phyloP scores from a whole-genome alignment of 2,888 invertebrate species.

The Melinopterus prodromus region DNA sequence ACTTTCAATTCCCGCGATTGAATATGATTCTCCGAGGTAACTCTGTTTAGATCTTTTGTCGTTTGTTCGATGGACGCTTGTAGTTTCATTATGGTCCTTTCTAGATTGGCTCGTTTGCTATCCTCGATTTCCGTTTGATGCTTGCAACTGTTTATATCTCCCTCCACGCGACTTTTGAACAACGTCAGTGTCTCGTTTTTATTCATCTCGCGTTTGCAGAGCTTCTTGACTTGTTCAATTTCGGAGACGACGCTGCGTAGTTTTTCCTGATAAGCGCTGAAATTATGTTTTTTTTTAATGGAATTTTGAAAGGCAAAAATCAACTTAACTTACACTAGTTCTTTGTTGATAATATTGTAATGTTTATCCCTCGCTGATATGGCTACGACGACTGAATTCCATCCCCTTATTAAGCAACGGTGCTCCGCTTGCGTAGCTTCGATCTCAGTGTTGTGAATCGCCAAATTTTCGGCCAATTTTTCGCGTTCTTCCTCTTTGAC shows the following conservation, averaged over 20 bases:
- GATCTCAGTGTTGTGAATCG: conserved; percentile 76
- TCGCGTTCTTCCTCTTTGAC: conserved; percentile 72
- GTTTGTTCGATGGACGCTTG: conserved; percentile 68
- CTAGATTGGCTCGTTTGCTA: conserved; percentile 62
- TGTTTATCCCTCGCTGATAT: conserved; percentile 75
- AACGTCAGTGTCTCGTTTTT: conserved; percentile 70
- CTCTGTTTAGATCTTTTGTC: conserved; percentile 68
- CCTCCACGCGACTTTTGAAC: conserved; percentile 66
- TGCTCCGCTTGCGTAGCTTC: conserved; percentile 76
- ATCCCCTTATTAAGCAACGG: conserved; percentile 72
- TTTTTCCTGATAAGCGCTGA: conserved; percentile 64
- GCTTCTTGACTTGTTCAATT: conserved; percentile 73
- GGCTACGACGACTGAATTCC: conserved; percentile 78
- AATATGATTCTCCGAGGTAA: conserved; percentile 43
- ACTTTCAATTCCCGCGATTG: background rate
- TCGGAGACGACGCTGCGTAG: conserved; percentile 58
- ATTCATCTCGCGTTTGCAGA: conserved; percentile 71
- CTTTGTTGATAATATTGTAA: conserved; percentile 67
- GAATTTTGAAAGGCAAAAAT: background rate
- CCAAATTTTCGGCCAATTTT: conserved; percentile 66
- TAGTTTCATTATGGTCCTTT: conserved; percentile 65
- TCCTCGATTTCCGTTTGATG: conserved; percentile 64
- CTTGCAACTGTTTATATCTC: conserved; percentile 64
- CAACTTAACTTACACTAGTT: conserved; percentile 63
- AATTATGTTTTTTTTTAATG: conserved; percentile 41